Conservation (phyloP, 2,888 invertebrate genomes). For the Lutraria lutraria region DNA sequence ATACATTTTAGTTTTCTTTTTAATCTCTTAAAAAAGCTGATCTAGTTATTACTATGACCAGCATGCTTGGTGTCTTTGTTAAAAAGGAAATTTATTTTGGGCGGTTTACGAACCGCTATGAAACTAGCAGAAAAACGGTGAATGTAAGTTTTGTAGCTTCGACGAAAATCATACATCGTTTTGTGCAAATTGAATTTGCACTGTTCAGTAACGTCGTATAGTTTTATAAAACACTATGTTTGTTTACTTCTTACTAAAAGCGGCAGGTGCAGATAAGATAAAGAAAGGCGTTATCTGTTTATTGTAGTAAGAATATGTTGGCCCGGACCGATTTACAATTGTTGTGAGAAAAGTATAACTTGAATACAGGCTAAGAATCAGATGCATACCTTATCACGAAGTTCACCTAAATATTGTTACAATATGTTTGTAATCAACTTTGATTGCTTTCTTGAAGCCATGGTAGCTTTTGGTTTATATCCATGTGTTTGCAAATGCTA, state of each 20-base stretch:
- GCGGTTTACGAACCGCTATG: too few species aligned
- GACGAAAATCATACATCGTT: background rate
- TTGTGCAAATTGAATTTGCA: background rate
- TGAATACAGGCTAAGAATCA: background rate
- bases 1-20: too few species aligned
- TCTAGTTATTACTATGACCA: too few species aligned
- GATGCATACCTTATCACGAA: background rate
- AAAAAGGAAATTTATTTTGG: too few species aligned
- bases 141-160: too few species aligned
- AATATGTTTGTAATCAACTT: background rate
- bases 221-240: background rate
- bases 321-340: background rate
- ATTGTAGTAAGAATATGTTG: background rate
- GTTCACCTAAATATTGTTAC: background rate
- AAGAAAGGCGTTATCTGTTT: slow-evolving; percentile 2
- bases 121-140: too few species aligned
- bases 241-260: background rate
- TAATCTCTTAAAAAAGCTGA: too few species aligned
- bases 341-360: background rate
- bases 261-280: background rate
- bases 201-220: background rate
- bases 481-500: too few species aligned
- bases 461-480: too few species aligned
- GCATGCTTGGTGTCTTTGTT: too few species aligned
- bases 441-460: background rate